Percentiles rank a stretch among this genome's conserved stretches.
Evolutionary conservation across 37 sponge, comb jelly and placozoan species (phyloP).

Genomic region (Aplysina aerophoba): DNA sequence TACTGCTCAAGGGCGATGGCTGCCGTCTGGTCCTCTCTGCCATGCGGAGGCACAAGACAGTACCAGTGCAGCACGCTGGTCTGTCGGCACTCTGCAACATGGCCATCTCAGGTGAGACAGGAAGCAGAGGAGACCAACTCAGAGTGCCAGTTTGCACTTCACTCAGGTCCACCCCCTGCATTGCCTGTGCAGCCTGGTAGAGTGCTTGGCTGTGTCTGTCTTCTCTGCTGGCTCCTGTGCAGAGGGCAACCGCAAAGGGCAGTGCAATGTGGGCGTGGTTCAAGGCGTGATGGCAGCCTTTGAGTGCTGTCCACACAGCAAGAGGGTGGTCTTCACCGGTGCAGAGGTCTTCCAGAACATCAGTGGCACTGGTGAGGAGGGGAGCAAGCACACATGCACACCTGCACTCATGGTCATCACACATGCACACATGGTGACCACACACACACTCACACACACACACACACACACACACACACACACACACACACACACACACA

Average conservation of each 20-base stretch:
- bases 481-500: background rate
- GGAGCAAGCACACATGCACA: background rate
- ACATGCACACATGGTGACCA: background rate
- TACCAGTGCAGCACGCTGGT: slow-evolving; percentile 19
- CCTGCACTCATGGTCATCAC: background rate
- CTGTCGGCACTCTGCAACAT: slow-evolving; percentile 34
- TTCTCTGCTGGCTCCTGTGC: background rate
- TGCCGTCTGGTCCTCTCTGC: background rate
- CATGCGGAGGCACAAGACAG: slow-evolving; percentile 14
- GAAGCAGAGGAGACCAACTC: too few relatives aligned
- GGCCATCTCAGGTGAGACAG: slow-evolving; percentile 14
- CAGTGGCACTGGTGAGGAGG: slow-evolving; percentile 23
- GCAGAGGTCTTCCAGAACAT: slow-evolving; percentile 34
- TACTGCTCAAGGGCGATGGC: background rate
- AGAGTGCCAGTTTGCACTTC: background rate
- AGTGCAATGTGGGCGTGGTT: background rate
- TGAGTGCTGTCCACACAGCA: slow-evolving; percentile 19
- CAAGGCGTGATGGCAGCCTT: background rate
- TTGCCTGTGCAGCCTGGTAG: background rate
- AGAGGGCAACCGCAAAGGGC: slow-evolving; percentile 10
- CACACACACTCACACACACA: background rate
- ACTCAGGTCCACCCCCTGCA: background rate
- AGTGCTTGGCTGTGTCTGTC: background rate
- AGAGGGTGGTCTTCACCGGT: slow-evolving; percentile 32
- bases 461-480: slow-evolving; percentile 9